Conservation (phyloP, 2,888 invertebrate species). For the Dromius quadrimaculatus region DNA sequence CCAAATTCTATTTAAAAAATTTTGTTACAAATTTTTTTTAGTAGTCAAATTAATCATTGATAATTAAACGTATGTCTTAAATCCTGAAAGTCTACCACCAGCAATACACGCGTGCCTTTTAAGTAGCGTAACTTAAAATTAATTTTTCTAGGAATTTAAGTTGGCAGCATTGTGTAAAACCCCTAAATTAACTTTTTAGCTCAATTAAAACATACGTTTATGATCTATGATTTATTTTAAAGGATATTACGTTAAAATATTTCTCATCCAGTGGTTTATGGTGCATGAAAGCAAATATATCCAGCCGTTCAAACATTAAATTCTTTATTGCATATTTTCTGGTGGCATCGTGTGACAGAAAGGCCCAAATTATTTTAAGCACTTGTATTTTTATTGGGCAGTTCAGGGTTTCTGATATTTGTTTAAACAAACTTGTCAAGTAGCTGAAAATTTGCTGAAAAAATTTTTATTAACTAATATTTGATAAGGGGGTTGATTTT, state of each 20-base stretch:
- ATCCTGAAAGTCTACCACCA: too few relatives aligned
- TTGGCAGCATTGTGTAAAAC: too few relatives aligned
- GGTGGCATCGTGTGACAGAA: conserved; percentile 36
- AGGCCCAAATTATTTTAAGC: conserved; percentile 2
- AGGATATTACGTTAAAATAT: conserved; percentile 28
- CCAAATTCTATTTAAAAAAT: conserved; percentile 5
- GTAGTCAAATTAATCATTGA: background rate
- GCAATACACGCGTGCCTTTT: too few relatives aligned
- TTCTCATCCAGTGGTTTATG: conserved; percentile 44
- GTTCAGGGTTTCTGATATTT: conserved; percentile 42
- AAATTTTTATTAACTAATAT: conserved; percentile 7
- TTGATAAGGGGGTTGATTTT: background rate
- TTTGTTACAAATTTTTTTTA: background rate
- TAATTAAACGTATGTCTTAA: too few relatives aligned
- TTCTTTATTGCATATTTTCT: conserved; percentile 42
- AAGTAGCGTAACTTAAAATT: too few relatives aligned
- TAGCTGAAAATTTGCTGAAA: conserved; percentile 36
- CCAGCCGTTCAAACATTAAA: conserved; percentile 36
- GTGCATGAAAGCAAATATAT: conserved; percentile 35
- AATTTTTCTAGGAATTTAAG: too few relatives aligned
- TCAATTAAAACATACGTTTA: too few relatives aligned
- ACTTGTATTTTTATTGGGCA: conserved; percentile 12
- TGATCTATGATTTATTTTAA: too few relatives aligned
- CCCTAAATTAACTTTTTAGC: too few relatives aligned
- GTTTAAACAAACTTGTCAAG: conserved; percentile 28